Conservation (phyloP, 2,113 vertebrate genomes). For the Erythrocercus mccallii region DNA sequence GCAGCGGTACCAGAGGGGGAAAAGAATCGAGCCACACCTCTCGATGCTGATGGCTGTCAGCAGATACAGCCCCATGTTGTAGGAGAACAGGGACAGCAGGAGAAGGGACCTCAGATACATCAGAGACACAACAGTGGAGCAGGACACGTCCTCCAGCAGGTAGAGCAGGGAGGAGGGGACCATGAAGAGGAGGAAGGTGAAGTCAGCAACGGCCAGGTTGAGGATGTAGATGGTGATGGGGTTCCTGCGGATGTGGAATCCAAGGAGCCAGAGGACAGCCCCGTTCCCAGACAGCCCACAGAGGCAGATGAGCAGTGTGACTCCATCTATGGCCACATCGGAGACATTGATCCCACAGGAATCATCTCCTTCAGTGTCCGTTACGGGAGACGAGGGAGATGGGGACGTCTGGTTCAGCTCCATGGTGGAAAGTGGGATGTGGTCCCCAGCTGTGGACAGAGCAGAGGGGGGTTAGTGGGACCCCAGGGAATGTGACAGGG, state of each 20-base stretch:
- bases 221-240: conserved; percentile 32
- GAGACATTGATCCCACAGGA: not conserved
- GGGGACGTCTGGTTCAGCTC: not conserved
- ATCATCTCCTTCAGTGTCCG: accelerated
- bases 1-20: conserved; percentile 56
- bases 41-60: not conserved
- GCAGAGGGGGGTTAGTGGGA: not conserved
- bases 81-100: not conserved
- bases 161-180: not conserved
- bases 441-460: not conserved
- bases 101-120: not conserved
- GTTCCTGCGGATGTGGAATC: conserved; percentile 21
- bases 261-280: conserved; percentile 16
- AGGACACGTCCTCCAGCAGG: accelerated
- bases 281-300: conserved; percentile 21
- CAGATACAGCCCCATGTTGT: not conserved
- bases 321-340: accelerated
- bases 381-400: accelerated
- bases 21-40: not conserved
- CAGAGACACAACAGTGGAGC: accelerated
- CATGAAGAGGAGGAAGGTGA: not conserved
- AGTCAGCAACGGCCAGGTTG: not conserved
- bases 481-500: too few species aligned
- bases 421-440: not conserved
- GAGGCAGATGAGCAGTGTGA: not conserved